phyloP scores from a whole-genome alignment of 2,113 vertebrate genomes.

The Cygnus atratus region DNA sequence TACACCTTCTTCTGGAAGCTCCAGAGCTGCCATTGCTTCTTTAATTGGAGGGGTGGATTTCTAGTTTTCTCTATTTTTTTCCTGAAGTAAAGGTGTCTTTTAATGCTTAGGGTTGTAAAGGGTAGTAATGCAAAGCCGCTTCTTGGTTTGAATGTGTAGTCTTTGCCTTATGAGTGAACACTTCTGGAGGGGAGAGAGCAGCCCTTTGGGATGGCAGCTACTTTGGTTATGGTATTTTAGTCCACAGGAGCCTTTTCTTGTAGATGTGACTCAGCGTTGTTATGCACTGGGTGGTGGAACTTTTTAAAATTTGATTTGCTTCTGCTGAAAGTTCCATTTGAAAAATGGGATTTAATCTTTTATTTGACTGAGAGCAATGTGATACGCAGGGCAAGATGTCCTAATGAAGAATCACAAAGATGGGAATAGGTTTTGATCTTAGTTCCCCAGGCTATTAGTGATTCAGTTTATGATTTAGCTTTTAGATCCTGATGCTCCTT shows the following conservation, averaged over 20 bases:
- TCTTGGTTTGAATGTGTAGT: too few relatives aligned
- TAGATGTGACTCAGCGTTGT: accelerated
- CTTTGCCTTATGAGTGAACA: neutral
- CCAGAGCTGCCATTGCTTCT: neutral
- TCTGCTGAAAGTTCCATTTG: neutral
- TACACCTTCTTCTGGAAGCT: too few relatives aligned
- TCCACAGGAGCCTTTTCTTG: accelerated
- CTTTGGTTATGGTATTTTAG: accelerated
- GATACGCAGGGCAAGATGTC: neutral
- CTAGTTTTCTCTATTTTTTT: accelerated
- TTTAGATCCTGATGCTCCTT: neutral
- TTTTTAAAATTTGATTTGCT: accelerated
- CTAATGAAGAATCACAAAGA: neutral
- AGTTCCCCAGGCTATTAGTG: neutral
- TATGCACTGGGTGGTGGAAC: neutral
- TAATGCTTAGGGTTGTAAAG: neutral
- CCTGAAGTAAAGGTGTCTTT: neutral
- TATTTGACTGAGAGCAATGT: accelerated
- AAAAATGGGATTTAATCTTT: neutral
- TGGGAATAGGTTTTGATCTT: neutral
- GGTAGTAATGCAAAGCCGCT: neutral
- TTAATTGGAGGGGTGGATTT: neutral
- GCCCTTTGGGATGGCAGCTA: neutral
- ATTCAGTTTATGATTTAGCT: neutral
- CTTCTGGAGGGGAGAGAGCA: accelerated